Percentiles rank a stretch among this genome's conserved stretches.
Conservation (phyloP, 2,113 vertebrate species). For the Nibea albiflora region DNA sequence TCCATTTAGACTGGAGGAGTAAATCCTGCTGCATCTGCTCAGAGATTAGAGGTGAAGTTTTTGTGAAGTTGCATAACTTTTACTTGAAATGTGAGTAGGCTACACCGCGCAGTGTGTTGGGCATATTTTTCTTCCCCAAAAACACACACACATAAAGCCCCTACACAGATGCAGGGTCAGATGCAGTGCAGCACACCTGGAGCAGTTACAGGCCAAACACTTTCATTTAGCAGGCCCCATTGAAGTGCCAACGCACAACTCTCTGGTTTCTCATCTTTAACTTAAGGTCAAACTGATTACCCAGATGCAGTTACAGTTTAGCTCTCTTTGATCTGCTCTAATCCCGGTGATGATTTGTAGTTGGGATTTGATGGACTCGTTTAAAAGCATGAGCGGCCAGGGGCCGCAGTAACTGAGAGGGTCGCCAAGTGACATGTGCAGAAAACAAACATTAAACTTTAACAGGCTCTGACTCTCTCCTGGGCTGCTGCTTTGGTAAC, state of each 20-base stretch:
- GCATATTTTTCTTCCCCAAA: not conserved
- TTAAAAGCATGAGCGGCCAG: slow-evolving; percentile 13
- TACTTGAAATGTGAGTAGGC: not conserved
- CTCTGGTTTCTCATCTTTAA: slow-evolving; percentile 24
- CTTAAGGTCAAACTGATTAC: slow-evolving; percentile 10
- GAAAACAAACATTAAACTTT: slow-evolving; percentile 81
- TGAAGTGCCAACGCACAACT: slow-evolving; percentile 18
- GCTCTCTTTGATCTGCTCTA: slow-evolving; percentile 53
- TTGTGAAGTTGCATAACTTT: not conserved
- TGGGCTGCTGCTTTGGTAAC: slow-evolving; percentile 63
- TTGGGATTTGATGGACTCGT: slow-evolving; percentile 26
- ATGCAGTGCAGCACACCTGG: slow-evolving; percentile 45
- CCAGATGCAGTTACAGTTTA: slow-evolving; percentile 36
- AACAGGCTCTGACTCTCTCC: slow-evolving; percentile 61
- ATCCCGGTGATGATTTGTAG: slow-evolving; percentile 44
- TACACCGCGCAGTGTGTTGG: no score
- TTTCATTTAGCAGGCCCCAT: not conserved
- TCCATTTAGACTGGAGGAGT: not conserved
- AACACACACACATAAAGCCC: not conserved
- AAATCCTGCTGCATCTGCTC: not conserved
- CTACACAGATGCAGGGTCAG: slow-evolving; percentile 30
- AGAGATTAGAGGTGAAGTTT: not conserved
- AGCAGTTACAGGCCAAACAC: slow-evolving; percentile 5
- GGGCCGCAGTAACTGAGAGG: slow-evolving; percentile 59
- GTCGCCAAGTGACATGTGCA: slow-evolving; percentile 56